Evolutionary conservation across 2,888 invertebrate genomes (phyloP).

Genomic region (Drosophila atroscutellata): DNA sequence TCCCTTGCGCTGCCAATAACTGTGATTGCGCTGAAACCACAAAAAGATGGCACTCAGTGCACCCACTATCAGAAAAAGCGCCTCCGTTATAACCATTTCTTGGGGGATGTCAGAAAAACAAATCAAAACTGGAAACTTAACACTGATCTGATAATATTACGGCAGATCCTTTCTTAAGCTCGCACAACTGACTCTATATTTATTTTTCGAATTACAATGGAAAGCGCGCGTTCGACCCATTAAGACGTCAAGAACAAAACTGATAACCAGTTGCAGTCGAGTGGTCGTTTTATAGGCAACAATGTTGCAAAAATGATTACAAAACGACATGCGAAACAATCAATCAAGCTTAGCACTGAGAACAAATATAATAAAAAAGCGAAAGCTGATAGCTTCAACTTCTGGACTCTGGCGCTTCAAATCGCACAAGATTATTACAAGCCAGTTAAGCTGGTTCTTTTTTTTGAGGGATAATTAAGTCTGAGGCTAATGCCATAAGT

Average conservation of each 20-base stretch:
- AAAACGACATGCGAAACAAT: neutral
- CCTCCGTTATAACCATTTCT: constrained; percentile 65
- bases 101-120: constrained; percentile 5
- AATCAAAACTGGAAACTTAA: neutral
- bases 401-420: too few relatives aligned
- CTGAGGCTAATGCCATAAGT: neutral
- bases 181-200: neutral
- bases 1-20: constrained; percentile 83
- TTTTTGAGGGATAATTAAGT: too few relatives aligned
- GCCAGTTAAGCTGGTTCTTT: too few relatives aligned
- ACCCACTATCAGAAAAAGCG: constrained; percentile 60
- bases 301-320: neutral
- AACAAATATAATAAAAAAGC: too few relatives aligned
- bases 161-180: neutral
- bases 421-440: neutral
- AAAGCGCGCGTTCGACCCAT: neutral
- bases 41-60: constrained; percentile 59
- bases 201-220: neutral
- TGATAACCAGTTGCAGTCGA: neutral
- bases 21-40: constrained; percentile 84
- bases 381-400: too few relatives aligned
- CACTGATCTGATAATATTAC: neutral
- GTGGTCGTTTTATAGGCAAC: neutral
- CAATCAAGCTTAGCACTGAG: neutral
- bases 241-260: neutral